Evolutionary conservation across 2,113 vertebrate genomes (phyloP).

Genomic region (human (Homo sapiens)): GRCh38 chr9:31245001-31245500

Average conservation of each 20-base stretch:
- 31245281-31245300: background rate
- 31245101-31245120: background rate
- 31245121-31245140: background rate
- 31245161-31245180: background rate
- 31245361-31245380: background rate
- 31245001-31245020: background rate
- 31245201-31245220: rapidly evolving
- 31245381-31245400: background rate
- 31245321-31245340: background rate
- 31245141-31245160: background rate
- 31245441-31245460: background rate
- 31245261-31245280: background rate
- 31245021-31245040: background rate
- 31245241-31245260: background rate
- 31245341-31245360: background rate
- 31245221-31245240: background rate
- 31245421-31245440: background rate
- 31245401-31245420: background rate
- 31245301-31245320: background rate
- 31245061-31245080: background rate
- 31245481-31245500: background rate
- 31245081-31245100: background rate
- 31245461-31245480: background rate
- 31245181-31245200: background rate
- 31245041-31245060: background rate